Conservation (phyloP, 1,140 invertebrate species). For the Drosophila ohnishii region DNA sequence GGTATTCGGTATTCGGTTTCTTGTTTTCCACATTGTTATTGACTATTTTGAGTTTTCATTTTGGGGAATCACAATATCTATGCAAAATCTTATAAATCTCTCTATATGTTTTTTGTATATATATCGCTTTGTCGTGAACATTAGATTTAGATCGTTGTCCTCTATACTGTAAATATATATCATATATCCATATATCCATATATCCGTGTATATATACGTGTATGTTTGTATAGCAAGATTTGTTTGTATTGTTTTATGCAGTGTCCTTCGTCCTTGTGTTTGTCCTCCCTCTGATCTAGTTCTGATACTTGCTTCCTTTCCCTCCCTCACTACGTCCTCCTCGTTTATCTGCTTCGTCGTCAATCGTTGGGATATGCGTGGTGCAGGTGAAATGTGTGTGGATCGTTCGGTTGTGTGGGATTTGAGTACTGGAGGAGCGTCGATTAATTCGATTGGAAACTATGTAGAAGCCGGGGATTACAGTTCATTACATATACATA, state of each 20-base stretch:
- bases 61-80: conserved; percentile 73
- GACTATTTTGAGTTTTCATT: conserved; percentile 53
- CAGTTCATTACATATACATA: conserved; percentile 31
- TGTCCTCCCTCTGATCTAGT: conserved; percentile 23
- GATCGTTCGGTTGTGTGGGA: conserved; percentile 34
- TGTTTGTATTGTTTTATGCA: conserved; percentile 38
- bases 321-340: conserved; percentile 3
- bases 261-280: conserved; percentile 14
- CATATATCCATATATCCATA: conserved; percentile 51
- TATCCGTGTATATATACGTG: conserved; percentile 34
- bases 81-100: conserved; percentile 70
- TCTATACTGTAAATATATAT: conserved; percentile 72
- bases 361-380: conserved; percentile 80
- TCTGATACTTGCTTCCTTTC: conserved; percentile 1
- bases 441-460: conserved; percentile 36
- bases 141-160: conserved; percentile 68
- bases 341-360: conserved; percentile 27
- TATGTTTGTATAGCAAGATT: conserved; percentile 41
- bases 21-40: conserved; percentile 37
- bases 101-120: conserved; percentile 58
- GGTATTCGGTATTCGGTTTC: not conserved
- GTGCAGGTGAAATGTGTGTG: conserved; percentile 67
- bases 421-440: no score
- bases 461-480: conserved; percentile 36
- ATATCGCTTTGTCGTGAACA: conserved; percentile 58